Evolutionary conservation across 2,888 invertebrate species (phyloP), one percentile per base, ranked within the genome.

Genomic region (Lepidonotus clava): DNA sequence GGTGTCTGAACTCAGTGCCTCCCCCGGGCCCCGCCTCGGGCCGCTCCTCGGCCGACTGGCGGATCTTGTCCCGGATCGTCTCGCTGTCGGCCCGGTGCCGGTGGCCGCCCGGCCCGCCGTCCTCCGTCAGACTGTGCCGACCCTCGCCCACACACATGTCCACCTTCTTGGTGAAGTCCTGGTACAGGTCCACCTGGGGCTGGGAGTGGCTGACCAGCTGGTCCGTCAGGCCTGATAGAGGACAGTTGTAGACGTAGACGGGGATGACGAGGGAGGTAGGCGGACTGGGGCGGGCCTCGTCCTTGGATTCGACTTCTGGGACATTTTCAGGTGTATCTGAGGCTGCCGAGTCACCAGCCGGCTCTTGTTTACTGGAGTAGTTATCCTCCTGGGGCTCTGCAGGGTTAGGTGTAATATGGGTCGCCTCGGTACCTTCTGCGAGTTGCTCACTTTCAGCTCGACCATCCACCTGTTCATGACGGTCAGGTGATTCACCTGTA

Each of bases 161-260:
- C 4, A 21, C n/a, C 61, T 87, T 85, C 77, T 93, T 94, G 0
- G 91, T 91, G 89, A 92, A 88, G 89, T 94, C 93, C 83, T 93
- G 91, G 87, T 88, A 93, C 32, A 92, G 89, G 87, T 94, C 94
- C 14, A 86, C 87, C 6, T 90, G 90, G 0, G 90, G 87, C 51
- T 89, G 87, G 61, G 90, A 91, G 0, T 90, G 88, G 86, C 93
- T 91, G 46, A 94, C 90, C 18, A 94, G 90, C 28, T 93, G 93
- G 83, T 93, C 92, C 1, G 96, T 95, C 51, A 96, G 92, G 87
- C 95, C 93, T 36, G 95, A 95, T 76, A 96, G 93, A 0, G 96
- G 95, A 92, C 96, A 96, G 92, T 96, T 96, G 91, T 96, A 96
- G n/a, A 96, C 95, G 91, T 96, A 96, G 86, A 96, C 93, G 0